These are phyloP conservation scores for Xiphophorus birchmanni DNA, from an alignment of 2,797 vertebrate genomes.

Conservation along the genomic window DNA sequence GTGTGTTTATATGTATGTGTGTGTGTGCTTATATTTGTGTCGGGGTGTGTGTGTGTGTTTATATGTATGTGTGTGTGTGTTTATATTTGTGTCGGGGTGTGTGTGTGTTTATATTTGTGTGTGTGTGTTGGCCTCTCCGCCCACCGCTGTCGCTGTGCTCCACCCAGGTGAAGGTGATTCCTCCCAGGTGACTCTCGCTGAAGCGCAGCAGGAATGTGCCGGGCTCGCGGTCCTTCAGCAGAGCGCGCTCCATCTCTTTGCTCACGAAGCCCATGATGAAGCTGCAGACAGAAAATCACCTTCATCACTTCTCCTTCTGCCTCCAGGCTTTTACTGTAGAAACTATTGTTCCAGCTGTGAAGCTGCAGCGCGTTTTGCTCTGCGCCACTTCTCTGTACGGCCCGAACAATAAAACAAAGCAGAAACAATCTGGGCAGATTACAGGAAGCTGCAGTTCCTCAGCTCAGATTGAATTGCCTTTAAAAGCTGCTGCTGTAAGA, in stretches of 20 bases:
- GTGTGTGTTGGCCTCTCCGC: neutral
- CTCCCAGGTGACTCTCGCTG: conserved; percentile 96
- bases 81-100: no score
- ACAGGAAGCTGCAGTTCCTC: neutral
- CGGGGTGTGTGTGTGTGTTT: no score
- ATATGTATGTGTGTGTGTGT: no score
- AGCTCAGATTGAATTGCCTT: neutral
- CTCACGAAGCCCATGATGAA: conserved; percentile 97
- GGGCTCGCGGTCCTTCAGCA: conserved; percentile 90
- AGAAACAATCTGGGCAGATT: neutral
- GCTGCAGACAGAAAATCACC: conserved; percentile 65
- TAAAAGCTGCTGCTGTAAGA: neutral
- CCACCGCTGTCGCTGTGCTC: conserved; percentile 89
- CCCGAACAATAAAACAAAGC: neutral
- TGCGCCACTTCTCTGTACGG: neutral
- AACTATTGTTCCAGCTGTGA: neutral
- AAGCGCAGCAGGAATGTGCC: conserved; percentile 95
- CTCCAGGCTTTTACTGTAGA: neutral
- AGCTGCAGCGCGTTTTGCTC: neutral
- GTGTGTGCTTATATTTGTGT: no score
- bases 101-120: no score
- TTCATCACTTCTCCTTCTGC: neutral
- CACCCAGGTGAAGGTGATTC: conserved; percentile 98
- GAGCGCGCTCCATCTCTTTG: conserved; percentile 91
- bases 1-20: no score